Percentiles rank a stretch among this genome's conserved stretches.
These are phyloP conservation scores for Hirundo rustica DNA, from an alignment of 2,797 vertebrate genomes.

Conservation along the genomic window DNA sequence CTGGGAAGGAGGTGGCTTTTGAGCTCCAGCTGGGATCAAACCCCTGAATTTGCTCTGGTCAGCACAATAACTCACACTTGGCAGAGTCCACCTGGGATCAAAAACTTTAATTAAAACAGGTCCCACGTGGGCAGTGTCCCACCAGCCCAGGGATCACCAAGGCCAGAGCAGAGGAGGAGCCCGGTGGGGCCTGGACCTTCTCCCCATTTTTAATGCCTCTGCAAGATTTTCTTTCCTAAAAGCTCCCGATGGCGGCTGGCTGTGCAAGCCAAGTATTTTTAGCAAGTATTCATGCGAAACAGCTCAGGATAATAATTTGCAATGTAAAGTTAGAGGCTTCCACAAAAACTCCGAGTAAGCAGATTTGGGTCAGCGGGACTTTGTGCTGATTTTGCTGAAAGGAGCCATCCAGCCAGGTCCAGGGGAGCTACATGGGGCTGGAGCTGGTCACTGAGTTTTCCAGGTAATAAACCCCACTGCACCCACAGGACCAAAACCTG, in stretches of 20 bases:
- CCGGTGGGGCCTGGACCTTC: not conserved
- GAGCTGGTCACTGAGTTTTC: not conserved
- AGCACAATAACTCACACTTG: fast-evolving
- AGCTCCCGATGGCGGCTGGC: not conserved
- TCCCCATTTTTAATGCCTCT: not conserved
- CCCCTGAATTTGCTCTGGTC: not conserved
- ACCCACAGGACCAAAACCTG: not conserved
- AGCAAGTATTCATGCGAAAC: not conserved
- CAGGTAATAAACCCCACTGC: not conserved
- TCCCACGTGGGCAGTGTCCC: fast-evolving
- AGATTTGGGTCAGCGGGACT: not conserved
- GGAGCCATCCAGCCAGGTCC: not conserved
- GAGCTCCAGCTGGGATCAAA: not conserved
- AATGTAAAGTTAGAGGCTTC: not conserved
- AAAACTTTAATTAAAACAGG: fast-evolving
- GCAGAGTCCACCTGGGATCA: too few species aligned
- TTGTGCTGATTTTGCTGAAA: not conserved
- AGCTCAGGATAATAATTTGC: not conserved
- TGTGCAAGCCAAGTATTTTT: not conserved
- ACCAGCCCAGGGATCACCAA: not conserved
- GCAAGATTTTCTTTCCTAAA: not conserved
- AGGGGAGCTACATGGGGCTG: not conserved
- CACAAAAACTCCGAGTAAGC: not conserved
- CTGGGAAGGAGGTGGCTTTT: not conserved
- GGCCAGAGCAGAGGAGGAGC: not conserved